Base-by-base conservation (phyloP, 1,140 invertebrate species). In the Apis laboriosa region DNA sequence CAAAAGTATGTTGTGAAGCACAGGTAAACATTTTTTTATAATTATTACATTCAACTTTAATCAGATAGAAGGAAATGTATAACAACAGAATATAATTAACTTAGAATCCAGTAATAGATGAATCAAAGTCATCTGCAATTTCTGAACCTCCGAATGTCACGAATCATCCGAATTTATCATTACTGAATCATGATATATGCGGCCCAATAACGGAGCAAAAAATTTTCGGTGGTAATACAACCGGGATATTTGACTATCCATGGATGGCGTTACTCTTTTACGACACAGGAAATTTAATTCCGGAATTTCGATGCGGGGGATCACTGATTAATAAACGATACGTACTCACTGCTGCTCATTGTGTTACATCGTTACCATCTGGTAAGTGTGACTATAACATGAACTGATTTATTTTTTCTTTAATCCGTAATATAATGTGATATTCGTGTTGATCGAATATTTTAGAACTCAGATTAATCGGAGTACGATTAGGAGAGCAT, bases 281-380 rank as follows among this genome's bases (percentile, higher is more conserved):
- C 74, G 84, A 93, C 34, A 93, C 91, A 79, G 87, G 94, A 80
- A 94, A 84, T 68, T 84, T 85, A 8, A 92, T 91, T 43, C 89
- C 90, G 1, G 94, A 95, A 85, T 95, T 95, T 78, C 94, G 94
- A 77, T 97, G 96, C 86, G 96, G 96, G 1, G 96, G 96, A 8
- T 93, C 96, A 0, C 87, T 97, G 3, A 96, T 97, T 77, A 96
- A 94, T 66, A 91, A 95, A 61, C 93, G 95, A 86, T 96, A 97
- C 86, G 94, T 97, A 56, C 90, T 97, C 21, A 97, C 96, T 1
- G 96, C 96, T 3, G 96, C 96, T 1, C 96, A 97, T 86, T 97
- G 96, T 76, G 94, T 97, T 12, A 94, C 94, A 4, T 89, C 92
- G 13, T 86, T 96, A 43, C 89, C 90, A 0, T 58, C 56, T 1